Evolutionary conservation across 2,797 vertebrate species (phyloP).

Genomic region (Chloroceryle amazona): DNA sequence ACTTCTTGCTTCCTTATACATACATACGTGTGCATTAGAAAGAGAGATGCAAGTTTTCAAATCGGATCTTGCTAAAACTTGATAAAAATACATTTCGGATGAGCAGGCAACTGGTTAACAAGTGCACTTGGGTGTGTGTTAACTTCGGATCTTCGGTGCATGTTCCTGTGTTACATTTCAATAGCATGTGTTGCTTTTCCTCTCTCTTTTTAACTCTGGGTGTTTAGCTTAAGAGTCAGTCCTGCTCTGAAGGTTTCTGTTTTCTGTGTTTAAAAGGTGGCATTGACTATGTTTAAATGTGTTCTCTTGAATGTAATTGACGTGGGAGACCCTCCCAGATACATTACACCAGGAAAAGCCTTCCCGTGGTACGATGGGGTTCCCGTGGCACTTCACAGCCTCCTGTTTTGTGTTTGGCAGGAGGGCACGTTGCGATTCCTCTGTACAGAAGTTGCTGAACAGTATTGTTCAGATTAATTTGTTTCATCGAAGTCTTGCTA

Average conservation of each 20-base stretch:
- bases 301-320: background rate
- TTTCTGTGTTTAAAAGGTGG: constrained; percentile 26
- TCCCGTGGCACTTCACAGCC: background rate
- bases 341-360: background rate
- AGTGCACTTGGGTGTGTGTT: constrained; percentile 40
- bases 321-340: background rate
- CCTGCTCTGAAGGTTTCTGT: background rate
- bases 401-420: background rate
- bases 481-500: background rate
- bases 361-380: background rate
- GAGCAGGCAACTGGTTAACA: constrained; percentile 34
- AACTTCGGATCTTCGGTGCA: constrained; percentile 19
- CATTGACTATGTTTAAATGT: background rate
- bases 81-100: background rate
- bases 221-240: background rate
- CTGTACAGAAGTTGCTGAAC: background rate
- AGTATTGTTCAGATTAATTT: background rate
- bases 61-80: constrained; percentile 60
- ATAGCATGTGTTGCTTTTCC: constrained; percentile 50
- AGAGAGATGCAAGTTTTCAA: constrained; percentile 42
- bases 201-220: constrained; percentile 22
- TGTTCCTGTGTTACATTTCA: background rate
- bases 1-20: constrained; percentile 17
- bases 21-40: background rate
- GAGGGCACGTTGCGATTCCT: background rate